These are phyloP conservation scores for Gallinago paraguaiae DNA, from an alignment of 2,113 vertebrate genomes.

Conservation along the genomic window DNA sequence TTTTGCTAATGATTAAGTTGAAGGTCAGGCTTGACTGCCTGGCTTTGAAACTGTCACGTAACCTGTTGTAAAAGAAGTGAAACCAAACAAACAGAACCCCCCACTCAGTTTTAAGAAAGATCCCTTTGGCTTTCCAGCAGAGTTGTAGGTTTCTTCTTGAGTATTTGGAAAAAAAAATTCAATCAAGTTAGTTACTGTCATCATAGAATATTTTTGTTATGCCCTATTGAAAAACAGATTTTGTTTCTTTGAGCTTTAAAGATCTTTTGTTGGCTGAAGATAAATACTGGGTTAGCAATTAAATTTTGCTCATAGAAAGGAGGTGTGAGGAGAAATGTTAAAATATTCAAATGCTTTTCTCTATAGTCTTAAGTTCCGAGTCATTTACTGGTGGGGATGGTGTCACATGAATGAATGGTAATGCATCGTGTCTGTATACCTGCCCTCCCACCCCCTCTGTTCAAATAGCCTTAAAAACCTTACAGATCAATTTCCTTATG, in stretches of 20 bases:
- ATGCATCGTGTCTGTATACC: not conserved
- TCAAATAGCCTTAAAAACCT: not conserved
- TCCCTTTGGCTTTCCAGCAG: not conserved
- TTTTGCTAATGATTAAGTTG: not conserved
- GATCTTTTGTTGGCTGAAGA: not conserved
- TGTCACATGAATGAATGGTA: not conserved
- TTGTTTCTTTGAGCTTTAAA: not conserved
- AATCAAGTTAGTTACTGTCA: not conserved
- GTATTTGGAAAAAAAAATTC: not conserved
- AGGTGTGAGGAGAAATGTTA: not conserved
- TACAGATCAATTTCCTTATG: not conserved
- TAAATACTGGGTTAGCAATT: not conserved
- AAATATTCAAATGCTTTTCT: not conserved
- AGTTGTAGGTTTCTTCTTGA: not conserved
- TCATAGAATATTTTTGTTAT: not conserved
- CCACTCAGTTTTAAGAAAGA: not conserved
- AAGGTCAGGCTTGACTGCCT: not conserved
- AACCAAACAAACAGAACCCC: accelerated
- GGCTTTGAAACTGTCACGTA: not conserved
- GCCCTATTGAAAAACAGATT: not conserved
- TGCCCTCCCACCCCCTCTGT: not conserved
- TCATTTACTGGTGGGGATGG: not conserved
- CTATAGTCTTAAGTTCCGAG: not conserved
- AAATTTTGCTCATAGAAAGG: not conserved
- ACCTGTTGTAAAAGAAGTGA: not conserved